Percentiles rank a stretch among this genome's conserved stretches.
Evolutionary conservation across 2,888 invertebrate species (phyloP).

Genomic region (Hirtodrosophila cameraria): DNA sequence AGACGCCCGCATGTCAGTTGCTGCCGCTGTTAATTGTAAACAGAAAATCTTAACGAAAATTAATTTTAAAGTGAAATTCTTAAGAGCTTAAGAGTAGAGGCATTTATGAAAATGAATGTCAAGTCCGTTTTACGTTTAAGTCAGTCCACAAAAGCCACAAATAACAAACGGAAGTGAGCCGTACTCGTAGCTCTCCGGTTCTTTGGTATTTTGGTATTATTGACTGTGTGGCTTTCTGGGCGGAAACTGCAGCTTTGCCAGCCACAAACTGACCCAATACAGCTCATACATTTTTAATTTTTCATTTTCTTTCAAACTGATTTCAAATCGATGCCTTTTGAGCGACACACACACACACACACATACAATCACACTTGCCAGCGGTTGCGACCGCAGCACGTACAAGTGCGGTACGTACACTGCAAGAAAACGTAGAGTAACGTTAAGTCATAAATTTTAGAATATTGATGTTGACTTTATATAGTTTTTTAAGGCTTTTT

Average conservation of each 20-base stretch:
- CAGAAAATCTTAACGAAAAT: constrained; percentile 59
- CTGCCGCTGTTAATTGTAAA: constrained; percentile 58
- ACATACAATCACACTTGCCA: constrained; percentile 21
- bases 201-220: constrained; percentile 3
- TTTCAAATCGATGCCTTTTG: constrained; percentile 67
- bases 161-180: constrained; percentile 67
- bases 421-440: background rate
- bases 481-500: no score
- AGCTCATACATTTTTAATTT: constrained; percentile 71
- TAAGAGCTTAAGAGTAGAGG: constrained; percentile 43
- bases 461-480: no score
- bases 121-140: constrained; percentile 28
- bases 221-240: constrained; percentile 22
- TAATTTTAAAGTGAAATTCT: constrained; percentile 62
- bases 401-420: constrained; percentile 33
- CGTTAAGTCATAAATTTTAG: background rate
- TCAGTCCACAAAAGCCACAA: constrained; percentile 58
- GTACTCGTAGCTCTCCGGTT: constrained; percentile 37
- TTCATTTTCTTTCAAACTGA: constrained; percentile 69
- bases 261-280: constrained; percentile 58
- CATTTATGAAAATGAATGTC: constrained; percentile 74
- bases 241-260: constrained; percentile 75
- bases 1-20: constrained; percentile 58
- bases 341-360: constrained; percentile 5
- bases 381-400: constrained; percentile 69